Evolutionary conservation across 2,113 vertebrate genomes (phyloP), one percentile per base, ranked within the genome.

Genomic region (Corythoichthys intestinalis): DNA sequence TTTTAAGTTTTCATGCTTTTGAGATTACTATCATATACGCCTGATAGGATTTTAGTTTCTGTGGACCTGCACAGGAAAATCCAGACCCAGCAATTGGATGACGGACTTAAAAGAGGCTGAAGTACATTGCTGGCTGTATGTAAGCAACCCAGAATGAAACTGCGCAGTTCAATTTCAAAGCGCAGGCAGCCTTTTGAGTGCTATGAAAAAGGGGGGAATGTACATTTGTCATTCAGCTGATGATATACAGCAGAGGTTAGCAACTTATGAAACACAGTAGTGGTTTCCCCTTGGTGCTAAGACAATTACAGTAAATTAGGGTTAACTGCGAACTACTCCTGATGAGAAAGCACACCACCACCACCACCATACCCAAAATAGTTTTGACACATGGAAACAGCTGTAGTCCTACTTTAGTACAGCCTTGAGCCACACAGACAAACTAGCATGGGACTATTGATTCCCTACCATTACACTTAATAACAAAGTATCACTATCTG

Each of bases 211-310:
- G 20, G 8, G 39, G 10, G 1, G 1, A 11, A 52, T 20, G 10
- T 34, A 56, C 3, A 34, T 56, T 12, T 47, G 11, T 59, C 58
- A 65, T 62, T 64, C 5, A 49, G 13, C 49, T 70, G 28, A 37
- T 13, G 69, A 47, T 54, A 70, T 47, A 63, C 12, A 47, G 11
- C 1, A 38, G 56, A 57, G 54, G 53, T 69, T 11, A 65, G 52
- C 11, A 46, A 63, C 63, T 41, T 38, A 66, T 65, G 5, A 37
- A 35, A 37, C 14, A 38, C 1, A 8, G 10, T 71, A 38, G 39
- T 56, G 47, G 50, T 74, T 28, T 65, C n/a, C 74, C 59, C 71
- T 9, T 52, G 34, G 72, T 78, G 58, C 28, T 72, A 58, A 67
- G 64, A n/a, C 17, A 41, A 20, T 41, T 52, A 15, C 57, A 47